These are phyloP conservation scores for Psittacus erithacus DNA, from an alignment of 2,113 vertebrate species.

Conservation along the genomic window DNA sequence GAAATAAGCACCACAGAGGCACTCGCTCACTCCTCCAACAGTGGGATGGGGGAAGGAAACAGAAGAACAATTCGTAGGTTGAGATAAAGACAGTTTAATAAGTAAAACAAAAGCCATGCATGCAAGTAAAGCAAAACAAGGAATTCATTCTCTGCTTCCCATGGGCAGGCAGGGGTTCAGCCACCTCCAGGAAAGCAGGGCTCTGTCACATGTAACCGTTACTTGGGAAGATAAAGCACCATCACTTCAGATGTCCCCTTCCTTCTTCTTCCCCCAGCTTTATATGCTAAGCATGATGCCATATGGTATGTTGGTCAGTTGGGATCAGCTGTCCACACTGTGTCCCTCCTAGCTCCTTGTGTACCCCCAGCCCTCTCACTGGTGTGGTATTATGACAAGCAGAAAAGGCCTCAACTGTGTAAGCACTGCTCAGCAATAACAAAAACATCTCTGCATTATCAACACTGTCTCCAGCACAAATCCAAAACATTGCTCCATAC, in stretches of 20 bases:
- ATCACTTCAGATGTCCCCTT: background rate
- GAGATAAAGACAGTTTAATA: background rate
- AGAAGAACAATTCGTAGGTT: background rate
- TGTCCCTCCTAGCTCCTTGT: background rate
- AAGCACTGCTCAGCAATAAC: background rate
- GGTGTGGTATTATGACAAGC: background rate
- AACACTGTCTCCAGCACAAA: background rate
- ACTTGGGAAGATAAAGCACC: background rate
- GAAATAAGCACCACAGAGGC: background rate
- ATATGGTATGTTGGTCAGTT: background rate
- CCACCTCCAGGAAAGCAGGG: background rate
- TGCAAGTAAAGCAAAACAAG: background rate
- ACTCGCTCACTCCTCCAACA: background rate
- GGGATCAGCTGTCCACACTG: fast-evolving
- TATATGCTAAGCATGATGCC: background rate
- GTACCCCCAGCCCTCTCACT: fast-evolving
- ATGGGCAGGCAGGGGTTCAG: background rate
- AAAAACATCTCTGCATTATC: background rate
- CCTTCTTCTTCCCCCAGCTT: background rate
- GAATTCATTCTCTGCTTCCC: background rate
- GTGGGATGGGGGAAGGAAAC: background rate
- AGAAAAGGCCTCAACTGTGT: background rate
- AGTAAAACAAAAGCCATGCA: background rate
- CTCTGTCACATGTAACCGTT: background rate
- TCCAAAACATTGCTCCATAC: background rate